A percentile compares a stretch with the other conserved stretches of the same genome.
phyloP scores from a whole-genome alignment of 2,113 vertebrate species.

The Triplophysa siluroides region DNA sequence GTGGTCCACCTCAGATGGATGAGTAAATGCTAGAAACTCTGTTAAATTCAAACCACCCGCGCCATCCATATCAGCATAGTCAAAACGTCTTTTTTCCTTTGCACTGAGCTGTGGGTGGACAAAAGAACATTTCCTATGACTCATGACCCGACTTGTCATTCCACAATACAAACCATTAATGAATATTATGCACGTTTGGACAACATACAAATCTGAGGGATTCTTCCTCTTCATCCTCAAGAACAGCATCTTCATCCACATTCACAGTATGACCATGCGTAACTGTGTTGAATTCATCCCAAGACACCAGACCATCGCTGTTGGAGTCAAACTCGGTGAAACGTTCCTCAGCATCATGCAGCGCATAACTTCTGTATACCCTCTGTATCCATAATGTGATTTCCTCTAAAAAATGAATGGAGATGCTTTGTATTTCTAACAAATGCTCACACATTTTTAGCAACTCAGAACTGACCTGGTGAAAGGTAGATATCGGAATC shows the following conservation, averaged over 20 bases:
- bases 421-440: not conserved
- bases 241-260: slow-evolving; percentile 78
- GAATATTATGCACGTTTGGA: not conserved
- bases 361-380: slow-evolving; percentile 90
- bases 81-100: slow-evolving; percentile 91
- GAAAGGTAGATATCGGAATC: slow-evolving; percentile 81
- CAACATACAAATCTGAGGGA: slow-evolving; percentile 87
- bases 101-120: slow-evolving; percentile 81
- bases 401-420: slow-evolving; percentile 77
- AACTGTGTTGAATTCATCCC: slow-evolving; percentile 90
- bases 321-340: slow-evolving; percentile 86
- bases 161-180: not conserved
- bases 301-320: slow-evolving; percentile 81
- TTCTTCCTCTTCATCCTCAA: slow-evolving; percentile 88
- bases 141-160: not conserved
- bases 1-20: slow-evolving; percentile 92
- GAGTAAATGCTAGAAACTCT: slow-evolving; percentile 93
- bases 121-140: not conserved
- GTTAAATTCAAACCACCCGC: slow-evolving; percentile 77
- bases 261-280: slow-evolving; percentile 83
- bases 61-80: slow-evolving; percentile 83
- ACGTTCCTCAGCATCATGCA: slow-evolving; percentile 87
- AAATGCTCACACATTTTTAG: not conserved
- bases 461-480: slow-evolving; percentile 70
- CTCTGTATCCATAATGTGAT: slow-evolving; percentile 93